Percentiles rank a stretch among this genome's conserved stretches.
Conservation (phyloP, 2,888 invertebrate genomes). For the Rambutsinella grinnellia region DNA sequence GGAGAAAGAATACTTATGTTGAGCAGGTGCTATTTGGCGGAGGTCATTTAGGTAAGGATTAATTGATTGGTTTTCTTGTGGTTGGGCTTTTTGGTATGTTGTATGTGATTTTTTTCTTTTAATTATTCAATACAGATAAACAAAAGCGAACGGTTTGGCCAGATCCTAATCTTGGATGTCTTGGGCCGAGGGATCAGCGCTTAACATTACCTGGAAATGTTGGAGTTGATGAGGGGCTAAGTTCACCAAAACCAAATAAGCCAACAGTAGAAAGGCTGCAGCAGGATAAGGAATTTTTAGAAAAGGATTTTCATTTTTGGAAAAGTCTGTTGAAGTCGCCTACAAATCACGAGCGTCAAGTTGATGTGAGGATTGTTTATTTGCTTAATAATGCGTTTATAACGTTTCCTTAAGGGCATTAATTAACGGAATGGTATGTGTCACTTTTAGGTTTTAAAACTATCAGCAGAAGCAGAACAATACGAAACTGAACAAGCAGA, state of each 20-base stretch:
- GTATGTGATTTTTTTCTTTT: neutral
- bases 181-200: conserved; percentile 77
- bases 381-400: neutral
- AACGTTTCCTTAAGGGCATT: neutral
- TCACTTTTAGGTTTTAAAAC: conserved; percentile 56
- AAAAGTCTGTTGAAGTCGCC: conserved; percentile 60
- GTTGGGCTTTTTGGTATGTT: neutral
- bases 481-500: conserved; percentile 60
- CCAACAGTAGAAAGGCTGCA: conserved; percentile 59
- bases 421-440: neutral
- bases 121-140: conserved; percentile 27
- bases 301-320: conserved; percentile 63
- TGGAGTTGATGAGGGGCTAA: conserved; percentile 73
- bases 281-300: conserved; percentile 63
- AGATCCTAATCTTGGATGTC: conserved; percentile 76
- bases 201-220: conserved; percentile 79
- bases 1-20: conserved; percentile 65
- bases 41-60: conserved; percentile 57
- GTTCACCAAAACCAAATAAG: conserved; percentile 31
- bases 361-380: conserved; percentile 47
- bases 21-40: conserved; percentile 63
- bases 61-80: neutral
- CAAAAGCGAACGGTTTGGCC: conserved; percentile 58
- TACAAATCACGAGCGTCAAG: conserved; percentile 61
- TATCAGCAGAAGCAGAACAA: conserved; percentile 61